Conservation (phyloP, 2,888 invertebrate species). For the Amblyjoppa proteus region DNA sequence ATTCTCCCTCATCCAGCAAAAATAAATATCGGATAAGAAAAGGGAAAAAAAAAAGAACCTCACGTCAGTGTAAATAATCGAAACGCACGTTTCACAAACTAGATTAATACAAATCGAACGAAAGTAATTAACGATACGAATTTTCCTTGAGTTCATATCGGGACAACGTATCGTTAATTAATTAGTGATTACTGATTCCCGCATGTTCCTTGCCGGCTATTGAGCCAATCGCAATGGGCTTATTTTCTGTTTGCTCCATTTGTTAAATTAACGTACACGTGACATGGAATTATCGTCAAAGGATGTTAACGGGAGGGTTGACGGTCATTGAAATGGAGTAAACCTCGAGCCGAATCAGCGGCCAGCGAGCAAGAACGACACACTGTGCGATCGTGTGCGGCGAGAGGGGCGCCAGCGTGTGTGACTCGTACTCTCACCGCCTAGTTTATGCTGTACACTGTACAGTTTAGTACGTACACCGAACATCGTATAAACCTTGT, state of each 20-base stretch:
- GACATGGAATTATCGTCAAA: slow-evolving; percentile 21
- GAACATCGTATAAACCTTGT: slow-evolving; percentile 64
- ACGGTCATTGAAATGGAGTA: slow-evolving; percentile 27
- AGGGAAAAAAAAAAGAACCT: background rate
- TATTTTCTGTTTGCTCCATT: background rate
- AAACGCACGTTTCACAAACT: too few species aligned
- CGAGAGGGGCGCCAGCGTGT: background rate
- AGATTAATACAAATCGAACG: background rate
- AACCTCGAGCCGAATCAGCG: slow-evolving; percentile 29
- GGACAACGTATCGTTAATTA: background rate
- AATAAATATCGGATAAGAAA: background rate
- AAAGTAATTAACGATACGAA: background rate
- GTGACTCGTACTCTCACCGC: slow-evolving; percentile 14
- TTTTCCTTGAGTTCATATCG: background rate
- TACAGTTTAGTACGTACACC: slow-evolving; percentile 58
- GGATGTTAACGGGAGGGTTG: slow-evolving; percentile 18
- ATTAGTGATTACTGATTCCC: background rate
- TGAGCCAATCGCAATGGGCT: background rate
- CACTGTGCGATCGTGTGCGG: slow-evolving; percentile 9
- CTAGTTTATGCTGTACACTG: slow-evolving; percentile 58
- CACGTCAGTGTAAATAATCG: too few species aligned
- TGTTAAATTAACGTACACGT: slow-evolving; percentile 9
- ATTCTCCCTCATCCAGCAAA: background rate
- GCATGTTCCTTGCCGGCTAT: too few species aligned
- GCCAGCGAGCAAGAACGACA: slow-evolving; percentile 37